Evolutionary conservation across 2,888 invertebrate genomes (phyloP).

Genomic region (Endomychus coccineus): DNA sequence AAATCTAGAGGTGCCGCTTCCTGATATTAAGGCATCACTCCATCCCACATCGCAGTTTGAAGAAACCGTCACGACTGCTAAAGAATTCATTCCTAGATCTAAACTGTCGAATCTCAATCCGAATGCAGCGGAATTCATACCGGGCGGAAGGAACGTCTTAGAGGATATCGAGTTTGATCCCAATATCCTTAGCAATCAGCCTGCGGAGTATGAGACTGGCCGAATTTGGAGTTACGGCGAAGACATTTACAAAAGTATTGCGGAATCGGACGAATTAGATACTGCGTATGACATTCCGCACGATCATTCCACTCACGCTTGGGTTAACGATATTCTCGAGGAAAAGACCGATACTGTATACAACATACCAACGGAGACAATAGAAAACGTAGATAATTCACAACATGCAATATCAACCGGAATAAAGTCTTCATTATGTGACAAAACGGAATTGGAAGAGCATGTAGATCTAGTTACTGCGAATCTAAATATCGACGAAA

Average conservation of each 20-base stretch:
- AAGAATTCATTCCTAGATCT: constrained; percentile 1
- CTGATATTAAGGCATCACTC: constrained; percentile 12
- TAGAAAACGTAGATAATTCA: too few species aligned
- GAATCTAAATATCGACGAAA: too few species aligned
- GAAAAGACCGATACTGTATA: too few species aligned
- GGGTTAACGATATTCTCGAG: constrained; percentile 35
- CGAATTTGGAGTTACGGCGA: constrained; percentile 27
- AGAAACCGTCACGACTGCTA: constrained; percentile 33
- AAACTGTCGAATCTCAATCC: constrained; percentile 36
- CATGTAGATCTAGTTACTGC: too few species aligned
- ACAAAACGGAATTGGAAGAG: too few species aligned
- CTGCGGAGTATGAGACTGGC: not conserved
- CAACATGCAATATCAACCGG: too few species aligned
- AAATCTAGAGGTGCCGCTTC: too few species aligned
- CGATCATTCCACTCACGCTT: constrained; percentile 34
- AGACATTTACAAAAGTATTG: constrained; percentile 24
- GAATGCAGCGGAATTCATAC: constrained; percentile 41
- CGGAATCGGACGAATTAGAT: constrained; percentile 25
- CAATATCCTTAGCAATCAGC: too few species aligned
- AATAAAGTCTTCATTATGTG: too few species aligned
- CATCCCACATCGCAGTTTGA: constrained; percentile 37
- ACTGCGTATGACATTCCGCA: constrained; percentile 32
- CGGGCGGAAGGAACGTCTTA: constrained; percentile 26
- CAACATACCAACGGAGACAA: constrained; percentile 3
- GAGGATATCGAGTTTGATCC: too few species aligned